Evolutionary conservation across 1,140 invertebrate species (phyloP).

Genomic region (Drosophila bocqueti): DNA sequence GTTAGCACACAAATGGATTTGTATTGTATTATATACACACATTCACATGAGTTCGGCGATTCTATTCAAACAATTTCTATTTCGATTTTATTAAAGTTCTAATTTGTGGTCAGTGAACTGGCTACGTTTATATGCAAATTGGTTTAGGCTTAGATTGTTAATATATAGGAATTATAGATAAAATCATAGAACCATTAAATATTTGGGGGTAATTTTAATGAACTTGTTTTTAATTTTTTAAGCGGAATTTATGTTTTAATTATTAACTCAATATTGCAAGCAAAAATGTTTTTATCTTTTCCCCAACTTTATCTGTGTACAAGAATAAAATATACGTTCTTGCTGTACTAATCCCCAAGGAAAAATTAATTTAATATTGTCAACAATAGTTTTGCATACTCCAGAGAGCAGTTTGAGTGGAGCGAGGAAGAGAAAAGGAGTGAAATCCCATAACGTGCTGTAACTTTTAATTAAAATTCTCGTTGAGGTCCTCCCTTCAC

Average conservation of each 20-base stretch:
- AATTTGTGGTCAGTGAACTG: conserved; percentile 49
- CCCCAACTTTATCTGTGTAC: background rate
- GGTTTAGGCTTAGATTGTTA: conserved; percentile 5
- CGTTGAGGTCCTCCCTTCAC: conserved; percentile 11
- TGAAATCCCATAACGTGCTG: conserved; percentile 38
- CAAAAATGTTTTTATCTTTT: background rate
- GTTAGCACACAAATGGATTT: background rate
- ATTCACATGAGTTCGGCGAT: background rate
- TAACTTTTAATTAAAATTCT: conserved; percentile 75
- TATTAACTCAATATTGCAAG: background rate
- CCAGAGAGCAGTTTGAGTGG: background rate
- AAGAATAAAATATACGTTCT: background rate
- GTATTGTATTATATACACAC: background rate
- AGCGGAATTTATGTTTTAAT: background rate
- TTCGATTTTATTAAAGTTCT: conserved; percentile 53
- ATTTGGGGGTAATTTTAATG: background rate
- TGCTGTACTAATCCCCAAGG: conserved; percentile 29
- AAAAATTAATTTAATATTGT: conserved; percentile 68
- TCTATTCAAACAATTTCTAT: conserved; percentile 30
- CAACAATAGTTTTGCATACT: conserved; percentile 63
- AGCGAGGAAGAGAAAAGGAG: background rate
- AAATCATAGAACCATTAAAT: conserved; percentile 16
- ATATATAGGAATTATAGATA: conserved; percentile 11
- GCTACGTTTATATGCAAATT: conserved; percentile 21
- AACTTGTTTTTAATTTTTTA: background rate